Percentiles rank a stretch among this genome's conserved stretches.
Conservation (phyloP, 1,140 invertebrate genomes). For the Asbolus verrucosus region DNA sequence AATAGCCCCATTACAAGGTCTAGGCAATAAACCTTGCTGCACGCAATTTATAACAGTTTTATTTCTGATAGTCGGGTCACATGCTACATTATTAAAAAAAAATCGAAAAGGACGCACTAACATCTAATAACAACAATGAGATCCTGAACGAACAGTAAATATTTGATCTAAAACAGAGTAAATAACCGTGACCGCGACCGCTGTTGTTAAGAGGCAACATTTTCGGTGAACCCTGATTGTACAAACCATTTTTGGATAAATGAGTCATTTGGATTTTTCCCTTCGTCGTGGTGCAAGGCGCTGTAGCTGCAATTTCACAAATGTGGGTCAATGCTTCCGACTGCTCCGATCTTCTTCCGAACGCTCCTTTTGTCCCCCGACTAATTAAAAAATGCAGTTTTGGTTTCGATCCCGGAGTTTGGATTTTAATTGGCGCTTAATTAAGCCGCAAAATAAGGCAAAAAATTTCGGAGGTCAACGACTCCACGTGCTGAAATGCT, state of each 20-base stretch:
- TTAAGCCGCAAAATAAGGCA: neutral
- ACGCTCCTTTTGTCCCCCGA: too few species aligned
- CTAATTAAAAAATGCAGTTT: neutral
- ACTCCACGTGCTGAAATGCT: neutral
- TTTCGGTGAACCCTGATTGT: neutral
- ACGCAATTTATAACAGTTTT: neutral
- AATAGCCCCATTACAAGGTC: neutral
- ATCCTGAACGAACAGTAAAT: too few species aligned
- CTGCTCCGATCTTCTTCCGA: too few species aligned
- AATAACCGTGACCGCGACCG: neutral
- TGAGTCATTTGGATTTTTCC: neutral
- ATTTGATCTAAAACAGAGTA: neutral
- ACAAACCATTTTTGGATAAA: too few species aligned
- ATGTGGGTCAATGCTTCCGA: neutral
- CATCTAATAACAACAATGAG: too few species aligned
- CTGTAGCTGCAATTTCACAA: neutral
- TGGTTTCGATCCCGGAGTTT: neutral
- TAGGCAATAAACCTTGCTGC: neutral
- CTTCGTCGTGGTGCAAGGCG: too few species aligned
- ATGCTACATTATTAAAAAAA: too few species aligned
- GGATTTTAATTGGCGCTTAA: neutral
- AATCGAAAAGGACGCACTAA: neutral
- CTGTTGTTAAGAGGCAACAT: neutral
- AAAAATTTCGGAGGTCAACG: conserved; percentile 7
- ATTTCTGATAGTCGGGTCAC: too few species aligned